phyloP scores from a whole-genome alignment of 2,113 vertebrate genomes.

The Dunckerocampus dactyliophorus region DNA sequence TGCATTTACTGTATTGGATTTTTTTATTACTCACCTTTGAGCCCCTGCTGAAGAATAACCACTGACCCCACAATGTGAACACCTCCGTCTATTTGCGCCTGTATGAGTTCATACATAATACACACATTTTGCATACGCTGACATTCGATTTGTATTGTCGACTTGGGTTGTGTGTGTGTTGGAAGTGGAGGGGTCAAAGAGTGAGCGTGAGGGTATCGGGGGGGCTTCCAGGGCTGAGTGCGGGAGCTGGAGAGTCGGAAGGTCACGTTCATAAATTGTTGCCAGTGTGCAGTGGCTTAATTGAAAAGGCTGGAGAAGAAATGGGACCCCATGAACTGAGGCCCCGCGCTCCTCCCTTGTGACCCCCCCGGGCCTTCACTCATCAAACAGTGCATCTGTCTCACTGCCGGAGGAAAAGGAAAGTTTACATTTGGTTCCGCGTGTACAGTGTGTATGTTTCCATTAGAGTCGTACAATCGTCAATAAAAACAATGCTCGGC shows the following conservation, averaged over 20 bases:
- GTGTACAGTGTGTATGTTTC: background rate
- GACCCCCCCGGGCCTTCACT: conserved; percentile 55
- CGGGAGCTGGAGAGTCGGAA: conserved; percentile 63
- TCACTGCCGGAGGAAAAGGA: conserved; percentile 16
- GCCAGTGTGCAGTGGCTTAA: conserved; percentile 61
- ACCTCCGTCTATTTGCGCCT: conserved; percentile 28
- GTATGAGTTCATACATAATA: conserved; percentile 36
- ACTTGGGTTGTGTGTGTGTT: conserved; percentile 33
- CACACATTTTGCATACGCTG: conserved; percentile 37
- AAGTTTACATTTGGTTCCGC: conserved; percentile 15
- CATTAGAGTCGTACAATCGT: background rate
- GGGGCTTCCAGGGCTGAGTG: conserved; percentile 53
- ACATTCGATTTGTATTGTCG: conserved; percentile 46
- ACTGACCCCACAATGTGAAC: conserved; percentile 81
- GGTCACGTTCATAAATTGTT: conserved; percentile 75
- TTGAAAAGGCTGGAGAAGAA: conserved; percentile 69
- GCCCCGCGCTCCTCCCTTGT: conserved; percentile 46
- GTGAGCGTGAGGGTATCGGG: conserved; percentile 23
- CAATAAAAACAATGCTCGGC: no score
- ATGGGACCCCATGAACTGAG: conserved; percentile 63
- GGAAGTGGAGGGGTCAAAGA: conserved; percentile 52
- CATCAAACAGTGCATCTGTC: conserved; percentile 49
- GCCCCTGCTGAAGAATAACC: conserved; percentile 79
- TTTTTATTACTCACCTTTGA: conserved; percentile 87
- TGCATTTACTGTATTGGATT: conserved; percentile 82